Evolutionary conservation across 2,888 invertebrate species (phyloP), one percentile per base, ranked within the genome.

Genomic region (Hirtodrosophila duncani): DNA sequence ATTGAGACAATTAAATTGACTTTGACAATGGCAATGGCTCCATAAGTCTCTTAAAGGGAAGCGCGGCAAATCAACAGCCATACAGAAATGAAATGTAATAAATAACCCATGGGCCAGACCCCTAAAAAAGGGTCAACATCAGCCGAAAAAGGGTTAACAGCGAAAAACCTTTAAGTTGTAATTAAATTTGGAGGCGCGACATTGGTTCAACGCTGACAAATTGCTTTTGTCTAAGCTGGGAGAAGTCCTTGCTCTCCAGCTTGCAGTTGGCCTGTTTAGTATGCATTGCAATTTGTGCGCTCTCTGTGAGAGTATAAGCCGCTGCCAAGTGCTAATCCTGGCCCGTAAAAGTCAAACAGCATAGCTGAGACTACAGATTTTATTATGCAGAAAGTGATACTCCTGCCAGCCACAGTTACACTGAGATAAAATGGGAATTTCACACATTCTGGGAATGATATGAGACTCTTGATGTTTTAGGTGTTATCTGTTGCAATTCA

Each of bases 1-100:
- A 79, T 79, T 78, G 75, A 60, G 67, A 75, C 80, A 79, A 79
- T 79, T 79, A 80, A 79, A 75, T 78, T 67, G 66, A 70, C 72
- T 78, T 75, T 75, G 78, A 72, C 69, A 75, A 71, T 70, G 66
- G 67, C 44, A 17, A 11, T 17, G 1, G 7, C 20, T 23, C 14
- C 8, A 21, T 13, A 38, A 30, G 42, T 16, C 31, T 10, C 8
- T 3, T 37, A 51, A 31, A 56, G 31, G 45, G 56, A 69, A 62
- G 51, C 55, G 30, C 45, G 39, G 63, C 60, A 72, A 72, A 75
- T 72, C 71, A 71, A 45, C 56, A 49, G 49, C 33, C 42, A 41
- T 18, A 17, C 37, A n/a, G 21, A 55, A 60, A 41, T 50, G 67
- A 62, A 71, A 71, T 58, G 53, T 65, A 71, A 72, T 71, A 64